Conservation (phyloP, 2,888 invertebrate genomes). For the Cactoblastis cactorum region DNA sequence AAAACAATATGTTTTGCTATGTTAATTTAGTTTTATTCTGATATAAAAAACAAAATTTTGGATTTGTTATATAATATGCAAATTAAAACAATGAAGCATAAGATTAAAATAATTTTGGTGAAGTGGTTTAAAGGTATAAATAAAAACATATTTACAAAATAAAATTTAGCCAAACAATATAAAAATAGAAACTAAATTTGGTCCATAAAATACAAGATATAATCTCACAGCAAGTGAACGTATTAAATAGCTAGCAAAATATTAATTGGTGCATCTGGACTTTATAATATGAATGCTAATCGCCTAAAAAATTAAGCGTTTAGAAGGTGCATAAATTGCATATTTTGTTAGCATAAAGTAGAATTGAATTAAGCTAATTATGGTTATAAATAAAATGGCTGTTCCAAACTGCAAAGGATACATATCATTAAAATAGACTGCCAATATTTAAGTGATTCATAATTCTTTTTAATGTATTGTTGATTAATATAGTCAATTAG, state of each 20-base stretch:
- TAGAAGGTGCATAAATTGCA: slow-evolving; percentile 5
- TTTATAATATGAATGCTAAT: neutral
- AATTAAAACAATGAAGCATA: too few relatives aligned
- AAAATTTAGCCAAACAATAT: too few relatives aligned
- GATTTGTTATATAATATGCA: too few relatives aligned
- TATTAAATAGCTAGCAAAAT: slow-evolving; percentile 9
- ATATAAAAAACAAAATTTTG: too few relatives aligned
- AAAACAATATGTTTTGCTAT: too few relatives aligned
- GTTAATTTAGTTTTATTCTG: too few relatives aligned
- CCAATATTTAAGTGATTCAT: slow-evolving; percentile 68
- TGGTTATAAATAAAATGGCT: slow-evolving; percentile 54
- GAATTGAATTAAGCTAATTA: slow-evolving; percentile 14
- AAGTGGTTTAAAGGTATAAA: too few relatives aligned
- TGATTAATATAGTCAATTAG: slow-evolving; percentile 70
- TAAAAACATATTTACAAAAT: too few relatives aligned
- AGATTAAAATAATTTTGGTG: too few relatives aligned
- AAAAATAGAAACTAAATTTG: too few relatives aligned
- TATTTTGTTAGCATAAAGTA: slow-evolving; percentile 23
- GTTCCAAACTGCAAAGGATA: slow-evolving; percentile 77
- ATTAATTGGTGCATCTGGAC: slow-evolving; percentile 14
- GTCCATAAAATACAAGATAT: slow-evolving; percentile 9
- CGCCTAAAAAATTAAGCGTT: slow-evolving; percentile 1
- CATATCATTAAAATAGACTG: slow-evolving; percentile 79
- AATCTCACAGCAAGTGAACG: slow-evolving; percentile 28
- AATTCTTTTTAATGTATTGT: slow-evolving; percentile 76